Conservation (phyloP, 2,888 invertebrate species). For the Tethea ocularis region DNA sequence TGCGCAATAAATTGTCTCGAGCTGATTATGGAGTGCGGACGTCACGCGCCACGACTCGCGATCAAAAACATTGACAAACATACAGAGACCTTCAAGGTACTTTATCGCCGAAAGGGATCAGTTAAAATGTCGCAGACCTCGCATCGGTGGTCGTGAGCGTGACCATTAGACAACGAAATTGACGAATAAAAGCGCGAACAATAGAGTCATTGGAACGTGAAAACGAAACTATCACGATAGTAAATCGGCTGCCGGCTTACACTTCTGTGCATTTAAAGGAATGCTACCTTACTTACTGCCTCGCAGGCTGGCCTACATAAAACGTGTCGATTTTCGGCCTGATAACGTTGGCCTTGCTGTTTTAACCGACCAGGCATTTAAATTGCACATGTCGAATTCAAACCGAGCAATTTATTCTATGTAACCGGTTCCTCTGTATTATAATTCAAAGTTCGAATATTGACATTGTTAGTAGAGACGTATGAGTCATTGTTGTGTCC, state of each 20-base stretch:
- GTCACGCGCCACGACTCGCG: constrained; percentile 60
- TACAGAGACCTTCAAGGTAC: constrained; percentile 38
- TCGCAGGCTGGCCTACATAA: constrained; percentile 71
- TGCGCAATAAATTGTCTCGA: constrained; percentile 68
- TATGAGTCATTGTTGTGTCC: constrained; percentile 57
- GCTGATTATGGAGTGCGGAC: constrained; percentile 61
- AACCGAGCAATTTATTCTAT: constrained; percentile 63
- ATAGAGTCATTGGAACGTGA: constrained; percentile 71
- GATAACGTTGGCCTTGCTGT: constrained; percentile 76
- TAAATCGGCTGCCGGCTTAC: constrained; percentile 61
- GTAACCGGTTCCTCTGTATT: constrained; percentile 69
- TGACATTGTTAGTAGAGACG: constrained; percentile 46
- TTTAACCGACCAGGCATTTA: constrained; percentile 69
- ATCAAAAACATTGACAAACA: constrained; percentile 54
- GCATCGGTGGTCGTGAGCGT: constrained; percentile 47
- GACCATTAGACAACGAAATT: constrained; percentile 59
- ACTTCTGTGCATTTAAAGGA: constrained; percentile 62
- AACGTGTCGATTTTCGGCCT: constrained; percentile 73
- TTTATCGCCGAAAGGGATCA: not conserved
- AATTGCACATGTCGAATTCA: constrained; percentile 70
- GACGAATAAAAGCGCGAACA: constrained; percentile 64
- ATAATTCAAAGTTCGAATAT: constrained; percentile 59
- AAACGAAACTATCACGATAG: constrained; percentile 76
- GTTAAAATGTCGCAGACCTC: constrained; percentile 39
- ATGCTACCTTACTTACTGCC: constrained; percentile 63